These are phyloP conservation scores for Phyto melanocephala DNA, from an alignment of 2,888 invertebrate genomes.

Conservation along the genomic window DNA sequence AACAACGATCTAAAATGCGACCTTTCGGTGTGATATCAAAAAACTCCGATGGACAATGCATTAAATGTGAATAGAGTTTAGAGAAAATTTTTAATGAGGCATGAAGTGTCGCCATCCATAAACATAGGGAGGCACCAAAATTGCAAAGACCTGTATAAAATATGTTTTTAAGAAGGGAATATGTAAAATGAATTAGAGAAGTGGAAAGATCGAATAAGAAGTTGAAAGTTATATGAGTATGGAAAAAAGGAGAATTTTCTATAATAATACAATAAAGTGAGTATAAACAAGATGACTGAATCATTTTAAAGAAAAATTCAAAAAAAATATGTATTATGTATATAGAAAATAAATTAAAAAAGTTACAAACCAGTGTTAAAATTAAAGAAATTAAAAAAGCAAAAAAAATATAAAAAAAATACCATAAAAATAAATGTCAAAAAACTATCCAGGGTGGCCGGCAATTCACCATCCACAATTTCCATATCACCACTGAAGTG, in stretches of 20 bases:
- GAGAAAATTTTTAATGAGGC: constrained; percentile 74
- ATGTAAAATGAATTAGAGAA: constrained; percentile 14
- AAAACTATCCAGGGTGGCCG: constrained; percentile 80
- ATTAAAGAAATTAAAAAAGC: constrained; percentile 29
- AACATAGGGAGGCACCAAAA: constrained; percentile 75
- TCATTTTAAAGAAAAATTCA: neutral
- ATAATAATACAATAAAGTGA: neutral
- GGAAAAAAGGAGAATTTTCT: neutral
- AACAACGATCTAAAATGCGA: constrained; percentile 83
- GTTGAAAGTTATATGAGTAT: neutral
- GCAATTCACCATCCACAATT: constrained; percentile 83
- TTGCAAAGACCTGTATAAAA: constrained; percentile 72
- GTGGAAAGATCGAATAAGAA: too few relatives aligned
- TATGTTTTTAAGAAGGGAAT: neutral
- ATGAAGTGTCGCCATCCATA: constrained; percentile 73
- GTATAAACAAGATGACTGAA: neutral
- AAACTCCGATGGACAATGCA: constrained; percentile 82
- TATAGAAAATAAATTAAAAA: neutral
- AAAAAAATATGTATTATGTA: neutral
- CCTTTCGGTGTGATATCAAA: constrained; percentile 85
- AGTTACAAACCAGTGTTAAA: constrained; percentile 56
- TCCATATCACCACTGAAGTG: constrained; percentile 85
- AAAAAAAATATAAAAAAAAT: constrained; percentile 63
- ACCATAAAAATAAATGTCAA: constrained; percentile 79
- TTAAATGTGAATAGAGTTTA: constrained; percentile 79